These are phyloP conservation scores for Diplodus sargus DNA, from an alignment of 2,797 vertebrate genomes.

Conservation along the genomic window DNA sequence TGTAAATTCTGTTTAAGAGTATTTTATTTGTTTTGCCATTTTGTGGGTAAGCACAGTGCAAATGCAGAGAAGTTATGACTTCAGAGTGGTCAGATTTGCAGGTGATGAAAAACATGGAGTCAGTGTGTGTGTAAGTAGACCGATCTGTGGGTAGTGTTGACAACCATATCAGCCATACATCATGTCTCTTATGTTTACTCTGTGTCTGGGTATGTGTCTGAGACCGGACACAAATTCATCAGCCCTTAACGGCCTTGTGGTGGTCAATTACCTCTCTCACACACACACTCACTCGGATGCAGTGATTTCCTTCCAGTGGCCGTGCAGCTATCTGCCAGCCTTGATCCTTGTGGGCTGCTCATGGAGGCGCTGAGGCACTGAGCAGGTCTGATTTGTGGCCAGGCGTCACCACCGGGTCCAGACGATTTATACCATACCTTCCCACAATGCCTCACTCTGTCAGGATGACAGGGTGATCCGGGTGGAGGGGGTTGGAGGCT, in stretches of 20 bases:
- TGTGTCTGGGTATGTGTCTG: conserved; percentile 23
- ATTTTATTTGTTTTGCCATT: background rate
- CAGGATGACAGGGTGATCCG: conserved; percentile 30
- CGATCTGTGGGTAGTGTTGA: background rate
- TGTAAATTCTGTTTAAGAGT: background rate
- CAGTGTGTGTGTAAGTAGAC: background rate
- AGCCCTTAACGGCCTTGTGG: conserved; percentile 34
- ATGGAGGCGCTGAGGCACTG: conserved; percentile 33
- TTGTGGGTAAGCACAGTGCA: background rate
- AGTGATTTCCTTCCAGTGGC: conserved; percentile 16
- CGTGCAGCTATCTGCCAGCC: conserved; percentile 46
- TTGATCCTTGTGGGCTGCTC: conserved; percentile 52
- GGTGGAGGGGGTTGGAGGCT: conserved; percentile 29
- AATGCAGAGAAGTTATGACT: background rate
- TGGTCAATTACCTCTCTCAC: conserved; percentile 4
- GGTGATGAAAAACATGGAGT: background rate
- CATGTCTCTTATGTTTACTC: conserved; percentile 26
- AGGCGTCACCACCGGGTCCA: conserved; percentile 32
- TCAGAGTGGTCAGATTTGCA: background rate
- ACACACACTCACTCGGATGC: background rate
- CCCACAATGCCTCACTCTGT: conserved; percentile 66
- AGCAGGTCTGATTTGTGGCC: conserved; percentile 68
- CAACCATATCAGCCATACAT: conserved; percentile 19
- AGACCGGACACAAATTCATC: conserved; percentile 34
- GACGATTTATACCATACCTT: conserved; percentile 50